A percentile compares a stretch with the other conserved stretches of the same genome.
Evolutionary conservation across 2,113 vertebrate species (phyloP).

Genomic region (Capreolus pygargus): DNA sequence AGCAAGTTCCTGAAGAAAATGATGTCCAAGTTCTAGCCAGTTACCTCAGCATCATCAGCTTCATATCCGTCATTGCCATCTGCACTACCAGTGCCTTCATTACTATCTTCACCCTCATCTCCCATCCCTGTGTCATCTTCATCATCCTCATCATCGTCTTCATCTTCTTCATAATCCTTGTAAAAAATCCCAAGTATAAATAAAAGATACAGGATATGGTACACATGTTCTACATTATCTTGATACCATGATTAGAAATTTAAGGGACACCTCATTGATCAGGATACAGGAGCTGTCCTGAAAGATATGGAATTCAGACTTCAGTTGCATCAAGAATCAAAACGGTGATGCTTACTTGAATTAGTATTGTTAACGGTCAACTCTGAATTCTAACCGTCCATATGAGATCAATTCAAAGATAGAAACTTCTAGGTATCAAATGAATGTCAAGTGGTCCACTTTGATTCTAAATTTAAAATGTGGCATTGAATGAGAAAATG

Average conservation of each 20-base stretch:
- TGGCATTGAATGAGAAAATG: not conserved
- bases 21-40: not conserved
- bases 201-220: not conserved
- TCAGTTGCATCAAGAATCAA: not conserved
- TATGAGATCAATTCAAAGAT: not conserved
- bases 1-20: not conserved
- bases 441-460: not conserved
- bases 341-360: not conserved
- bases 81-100: constrained; percentile 90
- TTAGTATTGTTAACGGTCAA: not conserved
- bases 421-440: not conserved
- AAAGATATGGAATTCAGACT: not conserved
- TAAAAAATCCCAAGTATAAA: constrained; percentile 47
- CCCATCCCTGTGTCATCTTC: constrained; percentile 94
- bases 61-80: constrained; percentile 94
- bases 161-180: constrained; percentile 90
- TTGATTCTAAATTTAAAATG: constrained; percentile 7
- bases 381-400: not conserved
- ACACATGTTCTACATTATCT: not conserved
- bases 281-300: not conserved
- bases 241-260: not conserved
- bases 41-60: constrained; percentile 92
- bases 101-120: constrained; percentile 95
- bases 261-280: not conserved
- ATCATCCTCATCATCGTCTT: constrained; percentile 93